Evolutionary conservation across 2,797 vertebrate genomes (phyloP), one percentile per base, ranked within the genome.

Genomic region (Pseudotriccus pelzelni): DNA sequence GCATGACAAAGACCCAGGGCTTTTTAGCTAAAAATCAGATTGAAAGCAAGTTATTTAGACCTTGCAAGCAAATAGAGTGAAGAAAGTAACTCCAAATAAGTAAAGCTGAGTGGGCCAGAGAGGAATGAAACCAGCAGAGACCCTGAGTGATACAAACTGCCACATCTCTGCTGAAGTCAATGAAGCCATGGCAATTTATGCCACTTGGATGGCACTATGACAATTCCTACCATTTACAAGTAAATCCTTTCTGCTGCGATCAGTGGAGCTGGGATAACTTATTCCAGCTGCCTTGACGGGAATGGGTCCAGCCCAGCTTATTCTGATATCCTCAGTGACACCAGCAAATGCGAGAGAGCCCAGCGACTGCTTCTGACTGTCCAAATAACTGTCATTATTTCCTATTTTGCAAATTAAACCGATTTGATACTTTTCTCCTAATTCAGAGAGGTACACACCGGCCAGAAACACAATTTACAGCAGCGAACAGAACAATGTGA

Each of bases 81-180:
- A 81, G 84, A 84, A 87, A 92, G 79, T 17, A 47, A 52, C 79
- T 94, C 68, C 32, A 49, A 63, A 59, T 89, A 94, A 96, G 73
- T 69, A 92, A 97, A 92, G 87, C 91, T 59, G 82, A 94, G 43
- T 89, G 91, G 82, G 79, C 62, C 89, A 96, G 91, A 78, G 93
- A 94, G 82, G 89, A 93, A 89, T 74, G 43, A 83, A 83, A 69
- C 32, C 73, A 90, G 58, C 89, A 68, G 76, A 82, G 74, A 79
- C 75, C 87, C 55, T 56, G 77, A 80, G 90, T 41, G 21, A 41
- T 28, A 64, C 81, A 69, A 84, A 95, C 23, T 72, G 87, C 81
- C 75, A 24, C 14, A 1, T 21, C 34, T 58, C 36, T 49, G 84
- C 83, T 36, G 84, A 67, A 96, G 85, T 69, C 93, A 93, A 47